Evolutionary conservation across 2,888 invertebrate genomes (phyloP).

Genomic region (Harpagoxenus sublaevis): DNA sequence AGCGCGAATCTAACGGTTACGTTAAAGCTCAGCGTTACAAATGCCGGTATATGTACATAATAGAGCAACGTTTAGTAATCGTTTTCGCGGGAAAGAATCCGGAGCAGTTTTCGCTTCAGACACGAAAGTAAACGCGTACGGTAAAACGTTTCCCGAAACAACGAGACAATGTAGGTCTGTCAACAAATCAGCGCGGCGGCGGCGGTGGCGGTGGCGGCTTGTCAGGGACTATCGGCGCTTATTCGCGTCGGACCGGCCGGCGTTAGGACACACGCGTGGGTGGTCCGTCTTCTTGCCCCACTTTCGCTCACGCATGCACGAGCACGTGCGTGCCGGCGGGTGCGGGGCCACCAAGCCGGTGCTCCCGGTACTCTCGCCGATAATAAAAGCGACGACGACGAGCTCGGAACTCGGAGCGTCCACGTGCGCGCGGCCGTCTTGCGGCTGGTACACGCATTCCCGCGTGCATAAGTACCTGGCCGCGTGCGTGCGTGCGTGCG

Average conservation of each 20-base stretch:
- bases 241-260: background rate
- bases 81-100: background rate
- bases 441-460: slow-evolving; percentile 5
- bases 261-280: slow-evolving; percentile 65
- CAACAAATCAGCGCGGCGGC: slow-evolving; percentile 6
- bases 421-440: slow-evolving; percentile 25
- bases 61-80: background rate
- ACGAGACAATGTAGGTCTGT: background rate
- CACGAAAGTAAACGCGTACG: background rate
- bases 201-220: slow-evolving; percentile 11
- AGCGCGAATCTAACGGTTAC: background rate
- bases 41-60: too few relatives aligned
- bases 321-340: slow-evolving; percentile 72
- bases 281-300: slow-evolving; percentile 74
- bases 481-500: background rate
- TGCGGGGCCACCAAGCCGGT: too few relatives aligned
- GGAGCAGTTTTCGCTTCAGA: background rate
- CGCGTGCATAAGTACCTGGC: slow-evolving; percentile 17
- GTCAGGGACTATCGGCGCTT: slow-evolving; percentile 26
- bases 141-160: slow-evolving; percentile 4
- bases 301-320: slow-evolving; percentile 79
- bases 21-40: background rate
- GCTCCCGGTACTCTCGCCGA: slow-evolving; percentile 50
- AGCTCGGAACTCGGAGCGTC: slow-evolving; percentile 4
- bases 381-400: slow-evolving; percentile 27